Base-by-base conservation (phyloP, 1,140 invertebrate genomes). In the Harpegnathos saltator region DNA sequence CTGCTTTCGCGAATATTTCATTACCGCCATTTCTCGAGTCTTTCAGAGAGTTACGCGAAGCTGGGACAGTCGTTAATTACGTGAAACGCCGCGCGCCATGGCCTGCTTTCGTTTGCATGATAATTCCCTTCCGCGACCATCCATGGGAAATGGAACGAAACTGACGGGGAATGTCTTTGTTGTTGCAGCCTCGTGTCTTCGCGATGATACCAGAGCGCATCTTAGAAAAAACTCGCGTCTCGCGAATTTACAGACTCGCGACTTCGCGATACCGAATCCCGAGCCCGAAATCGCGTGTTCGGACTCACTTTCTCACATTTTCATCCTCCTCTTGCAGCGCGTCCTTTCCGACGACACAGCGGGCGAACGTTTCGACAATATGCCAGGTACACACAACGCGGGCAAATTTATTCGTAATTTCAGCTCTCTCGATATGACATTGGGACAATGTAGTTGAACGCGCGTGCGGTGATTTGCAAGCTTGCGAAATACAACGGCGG, bases 11-110 rank as follows among this genome's bases (percentile, higher is more conserved):
- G 71, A 54, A 84, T 77, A 87, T 88, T 88, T 84, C 82, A 88
- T 84, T 84, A 80, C n/a, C 69, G 62, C 29, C 19, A 65, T 68
- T 59, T 59, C 68, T 4, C 62, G 19, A 22, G 26, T 69, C 9
- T 84, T 29, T n/a, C n/a, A n/a, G n/a, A 54, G 50, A 58, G 71
- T 80, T 74, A 74, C 61, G 17, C 68, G 56, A 74, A 3, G 3
- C 9, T 38, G 9, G 59, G 29, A 80, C 65, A 84, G 62, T 62
- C 69, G 82, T 86, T 86, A 80, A 86, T 87, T 87, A 84, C 73
- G 61, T 52, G 48, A 59, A 84, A 56, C 61, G 12, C 66, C 68
- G 26, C n/a, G n/a, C n/a, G n/a, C 19, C 58, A 52, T 56, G 48
- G 22, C 52, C 77, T 54, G 33, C 50, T 73, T 86, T 69, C 78